These are phyloP conservation scores for Pantherophis guttatus DNA, from an alignment of 2,113 vertebrate species.

Conservation along the genomic window DNA sequence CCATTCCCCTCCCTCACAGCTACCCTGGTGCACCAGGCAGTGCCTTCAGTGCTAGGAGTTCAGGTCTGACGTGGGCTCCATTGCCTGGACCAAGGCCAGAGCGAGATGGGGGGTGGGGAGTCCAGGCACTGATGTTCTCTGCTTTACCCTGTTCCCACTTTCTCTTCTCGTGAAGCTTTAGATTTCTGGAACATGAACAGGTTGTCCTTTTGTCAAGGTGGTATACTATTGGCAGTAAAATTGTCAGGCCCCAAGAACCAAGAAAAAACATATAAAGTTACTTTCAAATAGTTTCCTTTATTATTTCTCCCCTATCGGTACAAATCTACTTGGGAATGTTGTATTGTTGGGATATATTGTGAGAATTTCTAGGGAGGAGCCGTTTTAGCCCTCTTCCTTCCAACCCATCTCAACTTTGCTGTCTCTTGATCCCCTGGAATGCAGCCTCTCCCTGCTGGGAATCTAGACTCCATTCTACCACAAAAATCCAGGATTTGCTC, in stretches of 20 bases:
- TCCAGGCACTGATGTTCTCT: not conserved
- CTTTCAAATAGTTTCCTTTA: not conserved
- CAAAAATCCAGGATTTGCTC: not conserved
- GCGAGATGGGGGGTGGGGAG: not conserved
- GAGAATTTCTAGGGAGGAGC: not conserved
- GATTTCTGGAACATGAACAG: not conserved
- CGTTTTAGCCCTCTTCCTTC: not conserved
- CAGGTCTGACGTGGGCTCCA: rapidly evolving
- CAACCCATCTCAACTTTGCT: not conserved
- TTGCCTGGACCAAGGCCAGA: not conserved
- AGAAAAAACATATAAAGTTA: not conserved
- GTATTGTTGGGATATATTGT: not conserved
- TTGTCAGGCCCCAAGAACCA: not conserved
- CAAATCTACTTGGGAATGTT: not conserved
- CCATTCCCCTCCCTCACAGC: not conserved
- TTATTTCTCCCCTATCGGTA: not conserved
- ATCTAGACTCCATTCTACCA: too few species aligned
- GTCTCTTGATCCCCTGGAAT: too few species aligned
- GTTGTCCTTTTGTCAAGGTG: not conserved
- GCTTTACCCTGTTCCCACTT: not conserved
- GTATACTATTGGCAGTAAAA: not conserved
- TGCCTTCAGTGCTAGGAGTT: rapidly evolving
- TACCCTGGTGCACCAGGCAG: not conserved
- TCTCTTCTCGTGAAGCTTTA: not conserved
- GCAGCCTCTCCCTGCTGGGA: too few species aligned